Evolutionary conservation across 2,113 vertebrate species (phyloP), one percentile per base, ranked within the genome.

Genomic region (Toxotes chatareus): DNA sequence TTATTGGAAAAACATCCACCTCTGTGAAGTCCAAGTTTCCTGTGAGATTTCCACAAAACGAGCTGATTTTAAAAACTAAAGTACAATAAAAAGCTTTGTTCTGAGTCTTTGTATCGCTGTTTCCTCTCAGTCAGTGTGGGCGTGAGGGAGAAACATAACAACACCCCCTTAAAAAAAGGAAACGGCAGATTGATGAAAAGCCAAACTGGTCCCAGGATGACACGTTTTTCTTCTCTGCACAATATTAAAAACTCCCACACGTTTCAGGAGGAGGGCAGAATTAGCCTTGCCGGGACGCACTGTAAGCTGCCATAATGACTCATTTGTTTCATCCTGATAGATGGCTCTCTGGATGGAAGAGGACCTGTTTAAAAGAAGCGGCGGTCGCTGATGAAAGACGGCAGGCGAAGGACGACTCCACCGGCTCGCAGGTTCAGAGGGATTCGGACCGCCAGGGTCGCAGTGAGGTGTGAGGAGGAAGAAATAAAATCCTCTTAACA

Each of bases 161-260:
- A 86, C 75, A 62, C 83, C 78, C 56, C 27, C 80, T 42, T 13
- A 11, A 44, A 44, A 44, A 40, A 66, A 80, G 66, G 82, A 89
- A 90, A 89, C 76, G 89, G 92, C 90, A 94, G 93, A 94, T 94
- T 95, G 94, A 95, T 94, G 93, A 94, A 94, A 93, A 95, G 94
- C 93, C 89, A 91, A 93, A 93, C 84, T 61, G 75, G 90, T 95
- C 95, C 94, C 94, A 71, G 83, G 94, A 90, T 70, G 86, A 65
- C 80, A 17, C 73, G 72, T 82, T 90, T 88, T 79, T 89, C 93
- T 92, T 85, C 90, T 91, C 93, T 93, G 83, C 90, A 83, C 92
- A 87, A 94, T 94, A 95, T 94, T 95, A 94, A 94, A 95, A 95
- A 94, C 94, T 95, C 95, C 95, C 94, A 94, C 94, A 82, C 88